Conservation (phyloP, 2,797 vertebrate species). For the Rhodeus uyekii region DNA sequence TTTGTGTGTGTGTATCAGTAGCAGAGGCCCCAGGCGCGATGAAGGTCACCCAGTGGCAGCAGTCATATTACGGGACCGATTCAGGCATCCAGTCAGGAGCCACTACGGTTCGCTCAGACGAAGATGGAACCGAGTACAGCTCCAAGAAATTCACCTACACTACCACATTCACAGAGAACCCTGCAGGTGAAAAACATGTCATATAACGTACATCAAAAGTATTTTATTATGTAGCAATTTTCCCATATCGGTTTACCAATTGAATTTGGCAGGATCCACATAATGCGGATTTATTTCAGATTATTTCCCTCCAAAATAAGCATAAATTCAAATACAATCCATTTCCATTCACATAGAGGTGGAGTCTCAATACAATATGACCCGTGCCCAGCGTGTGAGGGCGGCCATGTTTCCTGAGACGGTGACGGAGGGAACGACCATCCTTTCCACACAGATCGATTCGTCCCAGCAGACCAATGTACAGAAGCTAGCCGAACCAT, state of each 20-base stretch:
- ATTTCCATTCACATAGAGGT: no score
- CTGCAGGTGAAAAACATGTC: slow-evolving; percentile 62
- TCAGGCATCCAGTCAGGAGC: slow-evolving; percentile 79
- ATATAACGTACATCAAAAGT: neutral
- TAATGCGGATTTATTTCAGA: neutral
- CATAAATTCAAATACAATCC: neutral
- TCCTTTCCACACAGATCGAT: slow-evolving; percentile 89
- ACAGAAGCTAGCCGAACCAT: slow-evolving; percentile 93
- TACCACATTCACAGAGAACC: slow-evolving; percentile 62
- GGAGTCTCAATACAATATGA: slow-evolving; percentile 83
- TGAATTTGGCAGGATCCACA: neutral
- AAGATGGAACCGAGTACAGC: slow-evolving; percentile 61
- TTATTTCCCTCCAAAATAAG: neutral
- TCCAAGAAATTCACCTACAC: slow-evolving; percentile 68
- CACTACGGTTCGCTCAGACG: slow-evolving; percentile 68
- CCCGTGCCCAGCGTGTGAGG: slow-evolving; percentile 88
- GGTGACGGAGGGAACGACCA: slow-evolving; percentile 74
- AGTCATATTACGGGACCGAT: slow-evolving; percentile 65
- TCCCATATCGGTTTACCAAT: neutral
- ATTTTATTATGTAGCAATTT: neutral
- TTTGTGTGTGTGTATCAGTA: slow-evolving; percentile 60
- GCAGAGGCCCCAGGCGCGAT: slow-evolving; percentile 56
- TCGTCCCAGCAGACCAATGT: slow-evolving; percentile 91
- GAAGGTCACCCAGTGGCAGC: slow-evolving; percentile 75
- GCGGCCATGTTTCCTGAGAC: slow-evolving; percentile 95